Conservation (phyloP, 2,797 vertebrate genomes). For the Peromyscus melanophrys region DNA sequence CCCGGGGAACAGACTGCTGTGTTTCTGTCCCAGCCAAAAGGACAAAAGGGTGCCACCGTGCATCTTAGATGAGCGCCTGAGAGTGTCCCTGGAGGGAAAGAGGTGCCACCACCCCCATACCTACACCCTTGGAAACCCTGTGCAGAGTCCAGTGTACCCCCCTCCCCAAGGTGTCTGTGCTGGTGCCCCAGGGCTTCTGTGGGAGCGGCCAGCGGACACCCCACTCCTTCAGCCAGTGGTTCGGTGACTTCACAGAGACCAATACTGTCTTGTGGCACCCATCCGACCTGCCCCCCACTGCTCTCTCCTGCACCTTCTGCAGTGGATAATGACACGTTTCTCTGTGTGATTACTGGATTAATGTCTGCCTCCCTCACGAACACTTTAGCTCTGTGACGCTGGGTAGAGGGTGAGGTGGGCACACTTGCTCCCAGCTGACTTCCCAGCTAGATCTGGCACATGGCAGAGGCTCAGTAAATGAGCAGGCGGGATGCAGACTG, state of each 20-base stretch:
- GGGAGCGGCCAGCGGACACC: rapidly evolving
- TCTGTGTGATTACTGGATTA: conserved; percentile 46
- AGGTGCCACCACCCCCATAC: no score
- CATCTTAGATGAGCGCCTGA: background rate
- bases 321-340: conserved; percentile 29
- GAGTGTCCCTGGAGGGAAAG: background rate
- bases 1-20: background rate
- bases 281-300: background rate
- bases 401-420: background rate
- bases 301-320: background rate
- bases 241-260: background rate
- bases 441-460: background rate
- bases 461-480: rapidly evolving
- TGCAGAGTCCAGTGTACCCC: no score
- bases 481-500: background rate
- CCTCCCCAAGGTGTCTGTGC: background rate
- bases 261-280: rapidly evolving
- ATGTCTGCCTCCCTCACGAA: conserved; percentile 42
- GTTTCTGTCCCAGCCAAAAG: background rate
- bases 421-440: background rate
- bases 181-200: background rate
- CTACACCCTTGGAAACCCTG: background rate
- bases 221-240: background rate
- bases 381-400: background rate
- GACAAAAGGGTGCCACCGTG: background rate